Evolutionary conservation across 2,888 invertebrate genomes (phyloP).

Genomic region (Synergus itoensis): DNA sequence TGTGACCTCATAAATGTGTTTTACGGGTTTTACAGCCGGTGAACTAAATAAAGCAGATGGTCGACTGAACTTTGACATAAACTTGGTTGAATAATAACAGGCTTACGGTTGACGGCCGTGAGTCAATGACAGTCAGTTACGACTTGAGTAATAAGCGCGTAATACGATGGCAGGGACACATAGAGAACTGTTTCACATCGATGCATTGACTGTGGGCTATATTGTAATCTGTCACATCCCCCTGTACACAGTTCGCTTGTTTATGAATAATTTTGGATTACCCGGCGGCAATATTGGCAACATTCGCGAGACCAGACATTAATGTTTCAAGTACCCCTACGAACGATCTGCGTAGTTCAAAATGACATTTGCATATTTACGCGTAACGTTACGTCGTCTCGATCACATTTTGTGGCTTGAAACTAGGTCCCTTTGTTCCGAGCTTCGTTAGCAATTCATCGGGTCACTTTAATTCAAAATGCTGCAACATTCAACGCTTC

Average conservation of each 20-base stretch:
- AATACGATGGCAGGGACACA: background rate
- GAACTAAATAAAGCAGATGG: background rate
- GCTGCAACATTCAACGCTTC: background rate
- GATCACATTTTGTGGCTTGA: slow-evolving; percentile 6
- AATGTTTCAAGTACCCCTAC: slow-evolving; percentile 28
- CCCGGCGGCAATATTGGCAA: slow-evolving; percentile 27
- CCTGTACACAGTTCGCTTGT: slow-evolving; percentile 9
- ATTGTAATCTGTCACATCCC: slow-evolving; percentile 37
- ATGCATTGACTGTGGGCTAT: slow-evolving; percentile 24
- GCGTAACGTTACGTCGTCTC: slow-evolving; percentile 22
- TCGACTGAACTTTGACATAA: slow-evolving; percentile 15
- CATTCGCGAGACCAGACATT: slow-evolving; percentile 27
- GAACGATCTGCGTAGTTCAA: slow-evolving; percentile 16
- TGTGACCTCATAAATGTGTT: background rate
- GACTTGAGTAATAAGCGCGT: slow-evolving; percentile 17
- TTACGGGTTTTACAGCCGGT: background rate
- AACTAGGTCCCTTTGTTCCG: slow-evolving; percentile 21
- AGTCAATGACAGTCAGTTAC: slow-evolving; percentile 31
- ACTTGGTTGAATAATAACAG: slow-evolving; percentile 24
- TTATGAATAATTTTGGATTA: slow-evolving; percentile 38
- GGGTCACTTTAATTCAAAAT: background rate
- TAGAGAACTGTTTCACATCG: slow-evolving; percentile 4
- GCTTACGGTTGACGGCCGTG: slow-evolving; percentile 16
- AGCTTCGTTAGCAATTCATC: slow-evolving; percentile 20
- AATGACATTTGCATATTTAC: slow-evolving; percentile 36